These are phyloP conservation scores for Sebastes glaucus DNA, from an alignment of 2,797 vertebrate species.

Conservation along the genomic window DNA sequence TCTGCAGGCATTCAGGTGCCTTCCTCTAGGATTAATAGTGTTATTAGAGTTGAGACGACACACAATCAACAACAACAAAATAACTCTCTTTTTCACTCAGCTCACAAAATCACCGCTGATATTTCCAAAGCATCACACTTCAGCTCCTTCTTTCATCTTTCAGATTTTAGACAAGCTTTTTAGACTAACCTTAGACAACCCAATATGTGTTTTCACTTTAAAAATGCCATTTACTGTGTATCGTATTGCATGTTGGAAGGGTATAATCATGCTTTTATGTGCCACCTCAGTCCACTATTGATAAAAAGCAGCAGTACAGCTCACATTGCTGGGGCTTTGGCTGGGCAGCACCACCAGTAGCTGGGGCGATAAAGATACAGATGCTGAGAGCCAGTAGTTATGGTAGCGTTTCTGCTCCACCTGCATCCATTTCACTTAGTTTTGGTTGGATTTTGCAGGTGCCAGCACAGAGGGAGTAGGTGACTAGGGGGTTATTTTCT, in stretches of 20 bases:
- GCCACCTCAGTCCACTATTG: neutral
- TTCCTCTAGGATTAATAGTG: slow-evolving; percentile 66
- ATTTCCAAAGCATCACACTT: slow-evolving; percentile 24
- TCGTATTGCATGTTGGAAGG: neutral
- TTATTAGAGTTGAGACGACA: slow-evolving; percentile 59
- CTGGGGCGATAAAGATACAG: neutral
- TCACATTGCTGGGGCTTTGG: neutral
- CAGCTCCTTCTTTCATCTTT: neutral
- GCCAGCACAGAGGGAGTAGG: neutral
- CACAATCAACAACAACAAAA: slow-evolving; percentile 59
- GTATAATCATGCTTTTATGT: neutral
- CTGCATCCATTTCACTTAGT: neutral
- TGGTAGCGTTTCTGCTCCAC: neutral
- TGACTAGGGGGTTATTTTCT: neutral
- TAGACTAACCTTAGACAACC: neutral
- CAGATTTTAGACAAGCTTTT: neutral
- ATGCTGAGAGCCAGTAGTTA: neutral
- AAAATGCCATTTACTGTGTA: neutral
- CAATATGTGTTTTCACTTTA: neutral
- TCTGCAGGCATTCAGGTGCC: slow-evolving; percentile 56
- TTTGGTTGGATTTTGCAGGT: neutral
- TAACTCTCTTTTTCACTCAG: slow-evolving; percentile 41
- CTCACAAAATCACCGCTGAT: slow-evolving; percentile 2
- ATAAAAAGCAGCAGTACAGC: neutral
- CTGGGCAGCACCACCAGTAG: neutral